phyloP scores from a whole-genome alignment of 2,888 invertebrate species.

The Synergus itoensis region DNA sequence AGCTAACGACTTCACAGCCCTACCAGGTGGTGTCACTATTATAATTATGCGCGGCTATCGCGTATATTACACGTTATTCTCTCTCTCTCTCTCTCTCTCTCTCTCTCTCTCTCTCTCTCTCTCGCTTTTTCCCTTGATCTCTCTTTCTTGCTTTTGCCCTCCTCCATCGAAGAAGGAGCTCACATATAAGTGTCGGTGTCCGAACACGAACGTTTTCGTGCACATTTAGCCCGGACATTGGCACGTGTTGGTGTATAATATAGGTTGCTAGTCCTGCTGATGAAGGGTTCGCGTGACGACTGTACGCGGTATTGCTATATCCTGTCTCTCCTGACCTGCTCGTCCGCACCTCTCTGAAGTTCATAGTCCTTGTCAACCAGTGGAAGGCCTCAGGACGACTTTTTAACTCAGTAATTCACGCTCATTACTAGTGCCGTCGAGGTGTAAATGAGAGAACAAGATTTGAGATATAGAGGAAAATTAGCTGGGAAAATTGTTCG shows the following conservation, averaged over 20 bases:
- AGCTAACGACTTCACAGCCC: constrained; percentile 70
- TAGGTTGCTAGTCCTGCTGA: constrained; percentile 74
- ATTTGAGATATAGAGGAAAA: constrained; percentile 22
- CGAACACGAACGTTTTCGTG: constrained; percentile 53
- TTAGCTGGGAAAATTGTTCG: background rate
- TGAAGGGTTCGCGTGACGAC: constrained; percentile 78
- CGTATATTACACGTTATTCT: constrained; percentile 45
- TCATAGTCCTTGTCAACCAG: constrained; percentile 35
- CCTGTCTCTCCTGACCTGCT: constrained; percentile 72
- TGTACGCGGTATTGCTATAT: constrained; percentile 69
- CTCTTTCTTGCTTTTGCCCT: constrained; percentile 43
- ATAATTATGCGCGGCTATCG: constrained; percentile 67
- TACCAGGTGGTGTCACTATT: constrained; percentile 73
- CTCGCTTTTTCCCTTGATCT: background rate
- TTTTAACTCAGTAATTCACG: constrained; percentile 36
- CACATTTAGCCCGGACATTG: constrained; percentile 60
- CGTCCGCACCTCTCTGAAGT: constrained; percentile 72
- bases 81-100: constrained; percentile 15
- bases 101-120: constrained; percentile 33
- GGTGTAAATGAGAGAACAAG: constrained; percentile 21
- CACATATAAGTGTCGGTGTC: constrained; percentile 36
- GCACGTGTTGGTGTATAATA: constrained; percentile 70
- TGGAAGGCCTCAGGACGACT: constrained; percentile 32
- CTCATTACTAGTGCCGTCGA: background rate
- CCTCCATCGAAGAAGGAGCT: constrained; percentile 45